Conservation (phyloP, 2,113 vertebrate genomes). For the Melozone crissalis region DNA sequence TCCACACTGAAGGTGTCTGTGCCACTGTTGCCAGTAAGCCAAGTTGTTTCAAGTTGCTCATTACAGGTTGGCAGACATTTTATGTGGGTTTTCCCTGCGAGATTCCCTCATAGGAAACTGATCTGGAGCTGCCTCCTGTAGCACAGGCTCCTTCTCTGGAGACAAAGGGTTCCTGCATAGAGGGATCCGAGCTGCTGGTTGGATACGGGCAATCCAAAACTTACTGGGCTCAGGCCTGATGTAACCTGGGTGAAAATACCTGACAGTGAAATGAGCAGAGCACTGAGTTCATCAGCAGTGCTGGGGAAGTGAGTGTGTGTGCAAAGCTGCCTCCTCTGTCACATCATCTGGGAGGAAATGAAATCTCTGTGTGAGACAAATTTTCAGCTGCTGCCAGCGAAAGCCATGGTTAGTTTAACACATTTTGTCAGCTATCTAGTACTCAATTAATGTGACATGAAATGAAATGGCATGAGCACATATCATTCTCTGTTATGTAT, state of each 20-base stretch:
- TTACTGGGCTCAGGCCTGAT: background rate
- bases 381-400: background rate
- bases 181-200: background rate
- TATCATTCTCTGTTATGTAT: slow-evolving; percentile 47
- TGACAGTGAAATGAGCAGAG: background rate
- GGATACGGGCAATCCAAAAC: background rate
- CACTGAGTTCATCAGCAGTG: accelerated
- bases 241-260: background rate
- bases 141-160: background rate
- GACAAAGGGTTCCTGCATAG: background rate
- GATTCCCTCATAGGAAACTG: background rate
- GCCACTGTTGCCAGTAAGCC: background rate
- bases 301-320: background rate
- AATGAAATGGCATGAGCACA: slow-evolving; percentile 51
- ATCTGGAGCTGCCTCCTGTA: accelerated
- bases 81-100: background rate
- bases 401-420: slow-evolving; percentile 39
- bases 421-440: slow-evolving; percentile 50
- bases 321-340: background rate
- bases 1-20: background rate
- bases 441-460: slow-evolving; percentile 64
- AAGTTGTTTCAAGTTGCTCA: background rate
- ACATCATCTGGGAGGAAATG: background rate
- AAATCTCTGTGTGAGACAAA: slow-evolving; percentile 30
- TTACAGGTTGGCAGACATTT: background rate